Base-by-base conservation (phyloP, 1,140 invertebrate species). In the Scylla paramamosain region DNA sequence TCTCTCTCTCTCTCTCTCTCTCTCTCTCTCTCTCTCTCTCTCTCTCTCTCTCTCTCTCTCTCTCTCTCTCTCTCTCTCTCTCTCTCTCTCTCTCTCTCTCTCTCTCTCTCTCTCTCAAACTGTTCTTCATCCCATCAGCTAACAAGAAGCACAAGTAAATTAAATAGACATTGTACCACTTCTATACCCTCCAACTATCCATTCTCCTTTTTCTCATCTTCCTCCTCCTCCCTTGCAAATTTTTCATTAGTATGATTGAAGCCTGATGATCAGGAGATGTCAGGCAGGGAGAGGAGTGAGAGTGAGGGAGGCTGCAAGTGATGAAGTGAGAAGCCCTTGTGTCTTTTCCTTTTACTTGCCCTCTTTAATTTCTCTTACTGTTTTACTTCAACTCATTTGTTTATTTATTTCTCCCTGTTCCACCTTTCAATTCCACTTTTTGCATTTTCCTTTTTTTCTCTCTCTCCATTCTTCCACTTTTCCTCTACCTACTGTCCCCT, bases 31-130 rank as follows among this genome's bases (percentile, higher is more conserved):
- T 46, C 32, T 46, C 25, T 89, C 87, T 45, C 39, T 89, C 32
- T 46, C 32, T 46, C 87, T 89, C 39, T 89, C 87, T 46, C 87
- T 46, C 87, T 46, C 87, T 89, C 87, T 46, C 32, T 89, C 39
- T 46, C 87, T 89, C 32, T 90, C 83, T 99, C 98, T 98, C 99
- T 96, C 98, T 52, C 48, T 52, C 48, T 52, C 48, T 52, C 48
- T 52, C 52, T 59, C 52, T 59, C 52, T 59, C 52, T 59, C 52
- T 59, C 52, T 59, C 52, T 12, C 52, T 20, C 20, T 12, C 20
- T 39, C 39, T 39, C 39, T 39, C 39, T 39, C 28, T 82, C 16
- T 20, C 77, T 82, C 20, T 82, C 10, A 28, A 25, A 8, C 1
- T 28, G 8, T 82, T 28, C 77, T 25, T 25, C 28, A 20, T 25